Evolutionary conservation across 2,113 vertebrate genomes (phyloP), one percentile per base, ranked within the genome.

Genomic region (Marcusenius ussheri): DNA sequence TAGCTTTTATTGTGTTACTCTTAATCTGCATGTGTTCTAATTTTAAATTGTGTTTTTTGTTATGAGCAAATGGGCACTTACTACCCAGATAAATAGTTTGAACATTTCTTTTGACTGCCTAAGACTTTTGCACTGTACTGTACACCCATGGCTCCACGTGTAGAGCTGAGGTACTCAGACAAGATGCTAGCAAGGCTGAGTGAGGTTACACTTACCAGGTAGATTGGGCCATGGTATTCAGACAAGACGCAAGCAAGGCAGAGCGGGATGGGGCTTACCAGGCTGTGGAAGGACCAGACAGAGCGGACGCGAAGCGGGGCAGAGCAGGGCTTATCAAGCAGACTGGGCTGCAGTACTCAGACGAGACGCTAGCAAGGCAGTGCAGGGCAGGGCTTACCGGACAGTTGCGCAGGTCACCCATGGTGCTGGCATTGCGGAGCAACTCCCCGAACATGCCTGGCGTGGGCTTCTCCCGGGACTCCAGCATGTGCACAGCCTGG

Each of bases 401-500:
- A 83, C 98, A 99, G 95, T 96, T 98, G 42, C 98, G 94, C 89
- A 99, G 95, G 93, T 99, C 98, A 56, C 98, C 98, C 97, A 99
- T 97, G 4, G 97, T 98, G 94, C 98, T 98, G 94, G 98, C 98
- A 0, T 99, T 98, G 90, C 97, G 95, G 11, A 99, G 94, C 39
- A 99, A 95, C 91, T 99, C 98, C 47, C 98, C 98, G 91, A 99
- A 99, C 98, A 99, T 99, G 93, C 97, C 96, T 3, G 98, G 98
- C 31, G 97, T 98, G 1, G 97, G 97, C 77, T 98, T 98, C 93
- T 98, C 97, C 91, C 97, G 94, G 90, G 96, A 96, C 95, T 98
- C 98, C 95, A 99, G 87, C 98, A 99, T 99, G 93, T 96, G 97
- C 93, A 99, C 97, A 42, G 98, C 98, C 95, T 99, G 98, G 94